phyloP scores from a whole-genome alignment of 2,888 invertebrate species.

The Parapristionchus giblindavisi region DNA sequence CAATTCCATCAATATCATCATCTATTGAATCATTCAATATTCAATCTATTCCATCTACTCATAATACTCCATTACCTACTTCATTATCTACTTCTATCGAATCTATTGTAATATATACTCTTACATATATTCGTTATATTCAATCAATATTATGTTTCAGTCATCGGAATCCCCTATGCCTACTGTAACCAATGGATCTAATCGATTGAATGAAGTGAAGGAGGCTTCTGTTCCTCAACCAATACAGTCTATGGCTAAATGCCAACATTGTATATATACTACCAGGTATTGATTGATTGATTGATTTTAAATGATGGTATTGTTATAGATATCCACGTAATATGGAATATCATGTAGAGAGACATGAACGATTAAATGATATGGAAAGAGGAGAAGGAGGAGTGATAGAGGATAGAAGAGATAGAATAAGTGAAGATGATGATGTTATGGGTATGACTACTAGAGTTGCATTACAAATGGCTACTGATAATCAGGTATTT shows the following conservation, averaged over 20 bases:
- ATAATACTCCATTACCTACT: neutral
- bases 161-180: too few relatives aligned
- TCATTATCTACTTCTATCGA: too few relatives aligned
- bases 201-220: conserved; percentile 6
- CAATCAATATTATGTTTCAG: too few relatives aligned
- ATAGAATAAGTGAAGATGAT: conserved; percentile 50
- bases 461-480: conserved; percentile 60
- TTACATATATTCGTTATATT: too few relatives aligned
- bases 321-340: conserved; percentile 47
- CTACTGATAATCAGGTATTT: conserved; percentile 44
- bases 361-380: conserved; percentile 56
- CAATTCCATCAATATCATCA: neutral
- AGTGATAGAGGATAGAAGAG: conserved; percentile 46
- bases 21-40: neutral
- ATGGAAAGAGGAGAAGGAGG: conserved; percentile 38
- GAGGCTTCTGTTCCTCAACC: neutral
- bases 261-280: conserved; percentile 30
- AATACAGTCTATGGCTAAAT: conserved; percentile 17
- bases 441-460: conserved; percentile 57
- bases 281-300: conserved; percentile 15
- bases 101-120: too few relatives aligned
- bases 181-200: neutral
- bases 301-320: neutral
- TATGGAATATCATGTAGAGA: conserved; percentile 54
- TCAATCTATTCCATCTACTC: neutral